Base-by-base conservation (phyloP, 2,797 vertebrate genomes). In the Pangasius mekongensis region DNA sequence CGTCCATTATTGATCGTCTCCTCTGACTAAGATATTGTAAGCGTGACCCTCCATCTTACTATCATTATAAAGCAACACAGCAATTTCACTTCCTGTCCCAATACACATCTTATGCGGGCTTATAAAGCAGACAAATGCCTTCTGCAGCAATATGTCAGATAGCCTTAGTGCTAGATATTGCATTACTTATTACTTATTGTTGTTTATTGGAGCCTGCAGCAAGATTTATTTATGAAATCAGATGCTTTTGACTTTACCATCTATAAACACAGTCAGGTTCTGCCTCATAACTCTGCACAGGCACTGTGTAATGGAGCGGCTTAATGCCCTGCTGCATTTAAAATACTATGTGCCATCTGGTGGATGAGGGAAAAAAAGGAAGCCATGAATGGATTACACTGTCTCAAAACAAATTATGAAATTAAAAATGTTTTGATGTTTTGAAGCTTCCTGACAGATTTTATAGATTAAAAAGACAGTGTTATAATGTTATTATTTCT, bases 291-390 rank as follows among this genome's bases (percentile, higher is more conserved):
- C 69, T 54, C 49, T 56, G 49, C 76, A 78, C 82, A 85, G 30
- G 30, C 36, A 47, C 52, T 77, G 81, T 60, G 39, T 64, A 52
- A 83, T 74, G 43, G 80, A 30, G 71, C 13, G 20, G 64, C 18
- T 30, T 49, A 54, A 62, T 64, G 54, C 49, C 18, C 27, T 62
- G n/a, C 56, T 84, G 82, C 58, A 22, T 56, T 66, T 9, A 67
- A 67, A 84, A 64, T 52, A 22, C 56, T 49, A n/a, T 7, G 16
- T 85, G 83, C 87, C 87, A 73, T 73, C 87, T 85, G 62, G 83
- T 88, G 87, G 39, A 7, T 47, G 30, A 74, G 18, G 7, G 4
- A 10, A 74, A 43, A 80, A 86, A 52, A 36, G 54, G 8, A 52
- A 49, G 54, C 30, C 20, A 33, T 56, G 47, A 54, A 56, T 78